phyloP scores from a whole-genome alignment of 2,797 vertebrate genomes.

The Poeciliopsis infans region DNA sequence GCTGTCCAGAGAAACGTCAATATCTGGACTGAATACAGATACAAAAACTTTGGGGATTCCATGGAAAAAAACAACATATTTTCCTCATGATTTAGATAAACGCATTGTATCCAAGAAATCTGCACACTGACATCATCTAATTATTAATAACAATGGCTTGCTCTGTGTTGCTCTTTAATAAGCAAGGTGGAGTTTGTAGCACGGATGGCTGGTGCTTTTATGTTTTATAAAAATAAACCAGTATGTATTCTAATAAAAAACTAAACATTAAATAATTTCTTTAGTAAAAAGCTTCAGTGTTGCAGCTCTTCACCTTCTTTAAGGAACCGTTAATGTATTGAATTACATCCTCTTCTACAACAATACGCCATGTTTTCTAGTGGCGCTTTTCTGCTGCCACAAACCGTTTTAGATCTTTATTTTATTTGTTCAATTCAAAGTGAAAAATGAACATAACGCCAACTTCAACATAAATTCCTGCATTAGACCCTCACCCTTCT shows the following conservation, averaged over 20 bases:
- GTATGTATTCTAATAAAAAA: neutral
- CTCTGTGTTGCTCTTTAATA: neutral
- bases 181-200: neutral
- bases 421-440: neutral
- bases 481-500: slow-evolving; percentile 82
- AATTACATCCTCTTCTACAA: neutral
- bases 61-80: neutral
- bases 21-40: slow-evolving; percentile 68
- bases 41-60: neutral
- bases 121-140: neutral
- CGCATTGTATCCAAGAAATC: neutral
- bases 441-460: neutral
- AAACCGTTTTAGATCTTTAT: neutral
- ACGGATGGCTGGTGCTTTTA: neutral
- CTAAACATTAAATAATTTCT: neutral
- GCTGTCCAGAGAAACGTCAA: slow-evolving; percentile 89
- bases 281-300: neutral
- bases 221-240: neutral
- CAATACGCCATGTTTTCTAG: neutral
- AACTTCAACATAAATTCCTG: neutral
- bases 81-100: neutral
- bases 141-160: neutral
- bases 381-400: neutral
- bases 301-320: neutral
- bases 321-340: no score